Conservation (phyloP, 2,113 vertebrate genomes). For the Rousettus leschenaultii region DNA sequence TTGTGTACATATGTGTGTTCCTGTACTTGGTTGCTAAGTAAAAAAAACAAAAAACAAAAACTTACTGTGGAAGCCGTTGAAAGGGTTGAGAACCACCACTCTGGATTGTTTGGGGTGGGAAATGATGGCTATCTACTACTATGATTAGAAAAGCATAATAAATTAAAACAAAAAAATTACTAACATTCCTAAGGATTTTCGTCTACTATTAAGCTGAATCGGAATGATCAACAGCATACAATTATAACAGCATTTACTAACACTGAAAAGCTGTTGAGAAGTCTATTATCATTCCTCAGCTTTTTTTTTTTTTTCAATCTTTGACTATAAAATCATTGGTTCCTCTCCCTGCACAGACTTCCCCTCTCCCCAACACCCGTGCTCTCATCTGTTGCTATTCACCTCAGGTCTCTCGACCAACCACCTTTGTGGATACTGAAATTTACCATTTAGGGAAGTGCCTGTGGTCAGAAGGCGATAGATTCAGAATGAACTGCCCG, state of each 20-base stretch:
- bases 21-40: neutral
- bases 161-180: neutral
- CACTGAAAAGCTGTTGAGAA: neutral
- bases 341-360: neutral
- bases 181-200: neutral
- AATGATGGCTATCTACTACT: neutral
- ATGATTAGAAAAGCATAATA: neutral
- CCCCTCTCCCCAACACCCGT: rapidly evolving
- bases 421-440: neutral
- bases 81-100: neutral
- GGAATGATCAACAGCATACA: neutral
- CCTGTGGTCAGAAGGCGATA: neutral
- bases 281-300: neutral
- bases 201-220: neutral
- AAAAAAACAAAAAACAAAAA: too few relatives aligned
- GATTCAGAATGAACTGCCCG: neutral
- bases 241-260: neutral
- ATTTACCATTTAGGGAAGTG: neutral
- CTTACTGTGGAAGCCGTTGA: neutral
- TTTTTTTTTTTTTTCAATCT: neutral
- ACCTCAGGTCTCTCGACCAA: neutral
- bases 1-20: neutral
- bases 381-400: neutral
- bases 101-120: neutral
- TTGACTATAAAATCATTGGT: neutral